phyloP scores from a whole-genome alignment of 92 coral and sea anemone species.

The Palythoa grandiflora region DNA sequence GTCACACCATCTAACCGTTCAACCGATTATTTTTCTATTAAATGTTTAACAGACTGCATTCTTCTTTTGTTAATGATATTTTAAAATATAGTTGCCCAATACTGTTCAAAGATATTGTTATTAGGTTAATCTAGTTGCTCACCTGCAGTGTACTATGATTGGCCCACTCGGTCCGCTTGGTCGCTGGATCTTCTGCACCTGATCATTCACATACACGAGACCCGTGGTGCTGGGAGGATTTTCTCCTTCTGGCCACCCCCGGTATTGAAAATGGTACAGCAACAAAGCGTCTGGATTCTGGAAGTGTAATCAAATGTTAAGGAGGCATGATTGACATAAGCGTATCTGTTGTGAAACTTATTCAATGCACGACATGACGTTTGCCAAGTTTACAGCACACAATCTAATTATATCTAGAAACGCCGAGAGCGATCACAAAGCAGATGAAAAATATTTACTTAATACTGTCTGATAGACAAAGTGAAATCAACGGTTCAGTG shows the following conservation, averaged over 20 bases:
- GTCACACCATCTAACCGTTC: no score
- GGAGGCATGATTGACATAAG: not conserved
- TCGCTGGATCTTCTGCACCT: constrained; percentile 82
- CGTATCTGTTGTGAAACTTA: not conserved
- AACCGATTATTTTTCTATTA: no score
- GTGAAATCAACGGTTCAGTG: no score
- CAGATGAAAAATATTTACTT: no score
- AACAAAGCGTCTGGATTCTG: constrained; percentile 79
- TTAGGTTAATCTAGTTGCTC: not conserved
- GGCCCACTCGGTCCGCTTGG: constrained; percentile 78
- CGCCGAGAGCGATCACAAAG: no score
- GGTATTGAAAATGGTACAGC: constrained; percentile 87
- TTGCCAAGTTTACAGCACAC: no score
- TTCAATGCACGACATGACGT: no score
- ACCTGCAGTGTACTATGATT: constrained; percentile 89
- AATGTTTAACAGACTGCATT: not conserved
- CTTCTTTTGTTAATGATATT: not conserved
- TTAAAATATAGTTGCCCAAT: no score
- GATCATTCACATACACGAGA: constrained; percentile 82
- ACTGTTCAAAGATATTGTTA: not conserved
- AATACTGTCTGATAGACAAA: no score
- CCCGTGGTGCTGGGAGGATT: constrained; percentile 75
- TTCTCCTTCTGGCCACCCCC: constrained; percentile 74
- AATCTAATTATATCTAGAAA: no score
- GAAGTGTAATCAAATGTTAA: not conserved